Evolutionary conservation across 1,140 invertebrate genomes (phyloP).

Genomic region (Brachionus calyciflorus): DNA sequence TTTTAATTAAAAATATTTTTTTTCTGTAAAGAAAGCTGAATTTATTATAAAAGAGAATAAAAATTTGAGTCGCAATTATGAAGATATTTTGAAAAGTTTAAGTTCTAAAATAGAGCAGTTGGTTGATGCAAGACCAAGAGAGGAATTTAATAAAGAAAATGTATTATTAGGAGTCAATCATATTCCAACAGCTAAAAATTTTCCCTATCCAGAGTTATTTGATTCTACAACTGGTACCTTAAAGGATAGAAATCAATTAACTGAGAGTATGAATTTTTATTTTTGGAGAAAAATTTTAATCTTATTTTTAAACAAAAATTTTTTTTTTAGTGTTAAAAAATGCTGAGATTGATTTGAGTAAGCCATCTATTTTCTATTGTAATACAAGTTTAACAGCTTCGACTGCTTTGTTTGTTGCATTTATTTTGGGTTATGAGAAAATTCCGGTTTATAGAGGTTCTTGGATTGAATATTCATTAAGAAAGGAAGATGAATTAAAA

Average conservation of each 20-base stretch:
- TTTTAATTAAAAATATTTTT: background rate
- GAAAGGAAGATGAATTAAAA: slow-evolving; percentile 12
- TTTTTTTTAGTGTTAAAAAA: slow-evolving; percentile 18
- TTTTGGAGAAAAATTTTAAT: background rate
- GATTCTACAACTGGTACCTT: background rate
- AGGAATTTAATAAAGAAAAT: slow-evolving; percentile 10
- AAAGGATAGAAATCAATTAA: background rate
- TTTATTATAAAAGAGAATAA: slow-evolving; percentile 30
- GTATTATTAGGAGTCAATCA: background rate
- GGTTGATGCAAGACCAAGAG: background rate
- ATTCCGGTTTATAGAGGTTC: slow-evolving; percentile 38
- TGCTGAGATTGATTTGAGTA: slow-evolving; percentile 7
- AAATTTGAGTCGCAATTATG: slow-evolving; percentile 5
- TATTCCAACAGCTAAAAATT: slow-evolving; percentile 28
- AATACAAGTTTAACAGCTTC: slow-evolving; percentile 32
- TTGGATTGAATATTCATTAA: slow-evolving; percentile 34
- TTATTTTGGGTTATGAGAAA: slow-evolving; percentile 22
- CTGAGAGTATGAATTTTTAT: background rate
- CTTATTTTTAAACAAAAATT: background rate
- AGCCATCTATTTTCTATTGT: background rate
- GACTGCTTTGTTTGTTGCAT: slow-evolving; percentile 1
- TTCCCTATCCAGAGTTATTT: slow-evolving; percentile 42
- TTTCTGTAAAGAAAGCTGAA: background rate
- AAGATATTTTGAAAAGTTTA: background rate
- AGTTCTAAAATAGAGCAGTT: background rate